These are phyloP conservation scores for Epirrhoe alternata DNA, from an alignment of 2,888 invertebrate genomes.

Conservation along the genomic window DNA sequence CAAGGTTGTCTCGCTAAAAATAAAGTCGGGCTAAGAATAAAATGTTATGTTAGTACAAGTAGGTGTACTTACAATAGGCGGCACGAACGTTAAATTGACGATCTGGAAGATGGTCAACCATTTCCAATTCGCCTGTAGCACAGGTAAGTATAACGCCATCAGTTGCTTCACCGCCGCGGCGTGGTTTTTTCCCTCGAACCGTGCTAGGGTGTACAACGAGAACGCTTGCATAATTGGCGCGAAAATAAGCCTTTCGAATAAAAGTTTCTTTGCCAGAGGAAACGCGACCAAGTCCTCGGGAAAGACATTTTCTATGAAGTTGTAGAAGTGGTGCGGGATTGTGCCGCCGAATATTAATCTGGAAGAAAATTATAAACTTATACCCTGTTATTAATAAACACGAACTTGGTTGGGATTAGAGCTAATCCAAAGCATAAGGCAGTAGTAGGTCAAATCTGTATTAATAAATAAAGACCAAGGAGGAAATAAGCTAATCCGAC, in stretches of 20 bases:
- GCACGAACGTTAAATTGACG: constrained; percentile 90
- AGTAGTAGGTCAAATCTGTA: no score
- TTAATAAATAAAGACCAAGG: no score
- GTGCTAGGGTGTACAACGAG: constrained; percentile 89
- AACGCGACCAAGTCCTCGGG: constrained; percentile 84
- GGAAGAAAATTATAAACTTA: constrained; percentile 44
- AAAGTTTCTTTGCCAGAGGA: constrained; percentile 85
- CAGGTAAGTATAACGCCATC: constrained; percentile 86
- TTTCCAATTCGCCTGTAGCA: constrained; percentile 90
- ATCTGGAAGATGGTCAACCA: constrained; percentile 91
- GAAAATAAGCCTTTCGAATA: constrained; percentile 90
- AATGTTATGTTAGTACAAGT: no score
- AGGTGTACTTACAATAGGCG: constrained; percentile 92
- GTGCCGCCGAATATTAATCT: constrained; percentile 92
- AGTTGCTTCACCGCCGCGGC: constrained; percentile 86
- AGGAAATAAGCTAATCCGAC: no score
- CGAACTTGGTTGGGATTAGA: no score
- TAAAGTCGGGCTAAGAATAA: no score
- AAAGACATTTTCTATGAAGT: constrained; percentile 85
- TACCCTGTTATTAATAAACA: no score
- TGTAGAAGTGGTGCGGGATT: constrained; percentile 91
- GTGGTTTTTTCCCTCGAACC: constrained; percentile 91
- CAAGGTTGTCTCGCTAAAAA: no score
- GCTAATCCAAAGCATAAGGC: no score
- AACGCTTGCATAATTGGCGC: constrained; percentile 90